Evolutionary conservation across 2,888 invertebrate genomes (phyloP), one percentile per base, ranked within the genome.

Genomic region (Lasius platythorax): DNA sequence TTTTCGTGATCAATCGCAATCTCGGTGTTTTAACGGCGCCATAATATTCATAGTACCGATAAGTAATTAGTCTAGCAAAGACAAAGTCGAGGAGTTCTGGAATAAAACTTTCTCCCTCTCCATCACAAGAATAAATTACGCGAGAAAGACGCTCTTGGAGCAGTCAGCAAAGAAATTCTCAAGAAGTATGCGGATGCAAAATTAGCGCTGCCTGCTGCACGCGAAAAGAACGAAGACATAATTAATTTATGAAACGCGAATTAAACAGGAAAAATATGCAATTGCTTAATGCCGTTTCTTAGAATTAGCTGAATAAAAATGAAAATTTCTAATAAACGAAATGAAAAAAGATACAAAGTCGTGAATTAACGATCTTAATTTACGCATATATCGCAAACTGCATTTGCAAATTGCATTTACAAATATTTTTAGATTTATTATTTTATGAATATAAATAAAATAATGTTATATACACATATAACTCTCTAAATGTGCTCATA

Each of bases 201-300:
- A 72, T 81, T 72, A 72, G 72, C 61, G 33, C 58, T 43, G 43
- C 30, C 70, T 70, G 58, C 58, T 46, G 79, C 58, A 79, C 23
- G 46, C 79, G 61, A 37, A 61, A 72, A 70, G 61, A 53, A 79
- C 70, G 46, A 81, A 15, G 61, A 70, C 70, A 61, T 81, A 81
- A 81, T 81, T 81, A 81, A 81, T 81, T 81, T 81, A 72, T 81
- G 46, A 43, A 79, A 79, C 33, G 70, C 61, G 61, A 72, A 70
- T 70, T 70, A 81, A 70, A 81, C 61, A 70, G 61, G 37, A 79
- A 61, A 61, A 81, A 72, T 81, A 81, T 61, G 72, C 79, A 61
- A 37, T 33, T 61, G 70, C 70, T 72, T 81, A 61, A 81, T 46
- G 61, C 28, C 43, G 40, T 23, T 72, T 61, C 46, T 79, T 37